phyloP scores from a whole-genome alignment of 2,113 vertebrate species.

The Campylomormyrus tamandua region DNA sequence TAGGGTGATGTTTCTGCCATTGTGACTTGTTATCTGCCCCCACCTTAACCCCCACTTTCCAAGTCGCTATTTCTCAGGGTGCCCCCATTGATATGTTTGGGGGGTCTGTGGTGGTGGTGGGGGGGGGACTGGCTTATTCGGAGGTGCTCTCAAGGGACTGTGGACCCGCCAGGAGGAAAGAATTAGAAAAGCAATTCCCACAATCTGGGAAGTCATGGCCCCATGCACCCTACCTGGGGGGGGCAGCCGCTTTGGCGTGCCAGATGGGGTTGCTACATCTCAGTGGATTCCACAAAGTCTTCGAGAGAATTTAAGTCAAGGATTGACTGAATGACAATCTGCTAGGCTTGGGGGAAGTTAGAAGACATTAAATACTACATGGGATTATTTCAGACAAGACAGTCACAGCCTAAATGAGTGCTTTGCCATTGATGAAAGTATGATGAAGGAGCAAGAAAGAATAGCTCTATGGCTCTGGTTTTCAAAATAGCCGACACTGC shows the following conservation, averaged over 20 bases:
- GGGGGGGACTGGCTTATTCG: background rate
- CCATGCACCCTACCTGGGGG: background rate
- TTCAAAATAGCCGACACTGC: background rate
- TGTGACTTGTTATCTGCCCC: background rate
- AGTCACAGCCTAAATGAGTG: background rate
- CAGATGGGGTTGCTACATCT: background rate
- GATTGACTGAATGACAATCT: background rate
- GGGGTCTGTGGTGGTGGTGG: background rate
- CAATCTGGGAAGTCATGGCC: background rate
- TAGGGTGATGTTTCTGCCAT: background rate
- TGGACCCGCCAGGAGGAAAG: background rate
- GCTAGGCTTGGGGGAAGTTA: background rate
- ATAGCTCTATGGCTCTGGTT: background rate
- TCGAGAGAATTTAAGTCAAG: background rate
- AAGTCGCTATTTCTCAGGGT: background rate
- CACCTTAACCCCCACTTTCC: background rate
- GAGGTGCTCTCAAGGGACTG: background rate
- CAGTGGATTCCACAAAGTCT: background rate
- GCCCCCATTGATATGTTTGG: background rate
- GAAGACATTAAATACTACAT: background rate
- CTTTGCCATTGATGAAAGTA: background rate
- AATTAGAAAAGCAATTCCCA: conserved; percentile 18
- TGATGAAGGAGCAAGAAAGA: background rate
- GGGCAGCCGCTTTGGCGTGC: background rate
- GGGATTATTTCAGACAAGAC: background rate